Percentiles rank a stretch among this genome's conserved stretches.
Evolutionary conservation across 2,113 vertebrate genomes (phyloP).

Genomic region (Phoenicopterus ruber): DNA sequence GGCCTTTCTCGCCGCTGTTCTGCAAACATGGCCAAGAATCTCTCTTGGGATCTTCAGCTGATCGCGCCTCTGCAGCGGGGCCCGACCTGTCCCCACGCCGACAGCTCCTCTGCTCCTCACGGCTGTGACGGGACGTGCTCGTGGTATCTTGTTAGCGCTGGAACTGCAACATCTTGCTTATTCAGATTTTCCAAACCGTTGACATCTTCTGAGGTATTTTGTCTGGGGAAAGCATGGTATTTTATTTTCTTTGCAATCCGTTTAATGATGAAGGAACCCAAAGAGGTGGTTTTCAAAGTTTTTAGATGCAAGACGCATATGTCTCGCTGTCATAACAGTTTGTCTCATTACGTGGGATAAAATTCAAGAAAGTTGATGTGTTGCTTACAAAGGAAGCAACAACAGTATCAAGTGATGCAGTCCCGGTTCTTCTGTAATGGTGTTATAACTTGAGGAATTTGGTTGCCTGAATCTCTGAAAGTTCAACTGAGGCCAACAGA

Average conservation of each 20-base stretch:
- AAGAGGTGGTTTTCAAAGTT: conserved; percentile 57
- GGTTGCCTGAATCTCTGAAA: background rate
- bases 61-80: background rate
- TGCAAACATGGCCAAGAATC: rapidly evolving
- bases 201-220: background rate
- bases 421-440: background rate
- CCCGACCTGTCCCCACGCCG: background rate
- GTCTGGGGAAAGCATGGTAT: conserved; percentile 17
- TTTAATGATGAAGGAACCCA: conserved; percentile 51
- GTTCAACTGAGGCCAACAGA: background rate
- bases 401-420: background rate
- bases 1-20: background rate
- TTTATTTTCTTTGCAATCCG: conserved; percentile 45
- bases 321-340: conserved; percentile 53
- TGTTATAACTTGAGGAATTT: background rate
- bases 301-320: conserved; percentile 12
- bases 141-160: rapidly evolving
- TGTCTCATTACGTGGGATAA: conserved; percentile 30
- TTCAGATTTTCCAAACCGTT: background rate
- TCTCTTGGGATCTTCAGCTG: background rate
- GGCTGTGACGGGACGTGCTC: rapidly evolving
- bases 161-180: background rate
- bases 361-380: conserved; percentile 28
- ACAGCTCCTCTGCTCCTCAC: background rate
- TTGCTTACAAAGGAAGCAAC: conserved; percentile 8